Conservation (phyloP, 30 jellyfish, hydroid and myxozoan genomes). For the Aurelia aurita complex sp. Pacific region DNA sequence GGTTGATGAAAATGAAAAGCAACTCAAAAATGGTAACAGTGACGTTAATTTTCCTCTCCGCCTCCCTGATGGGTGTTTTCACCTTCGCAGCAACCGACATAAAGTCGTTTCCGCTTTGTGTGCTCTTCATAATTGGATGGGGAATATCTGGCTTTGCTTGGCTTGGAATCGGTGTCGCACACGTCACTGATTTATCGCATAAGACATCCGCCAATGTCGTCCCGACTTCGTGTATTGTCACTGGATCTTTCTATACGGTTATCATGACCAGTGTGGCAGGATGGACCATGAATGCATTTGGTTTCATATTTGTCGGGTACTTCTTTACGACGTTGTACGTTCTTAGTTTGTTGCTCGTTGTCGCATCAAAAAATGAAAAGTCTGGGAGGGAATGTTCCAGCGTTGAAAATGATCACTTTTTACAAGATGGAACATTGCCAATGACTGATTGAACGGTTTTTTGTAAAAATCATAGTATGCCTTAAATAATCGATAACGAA, state of each 20-base stretch:
- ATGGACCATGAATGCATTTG: slow-evolving; percentile 20
- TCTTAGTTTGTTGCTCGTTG: neutral
- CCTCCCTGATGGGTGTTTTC: slow-evolving; percentile 9
- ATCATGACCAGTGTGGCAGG: neutral
- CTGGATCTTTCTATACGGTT: slow-evolving; percentile 35
- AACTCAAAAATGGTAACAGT: neutral
- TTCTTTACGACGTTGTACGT: slow-evolving; percentile 23
- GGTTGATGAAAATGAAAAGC: neutral
- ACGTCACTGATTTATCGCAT: slow-evolving; percentile 12
- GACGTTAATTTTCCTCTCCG: neutral
- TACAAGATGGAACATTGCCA: too few species aligned
- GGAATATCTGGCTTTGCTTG: slow-evolving; percentile 38
- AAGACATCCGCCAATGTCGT: slow-evolving; percentile 17
- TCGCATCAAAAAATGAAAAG: neutral
- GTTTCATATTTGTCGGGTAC: slow-evolving; percentile 25
- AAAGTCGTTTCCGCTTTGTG: slow-evolving; percentile 6
- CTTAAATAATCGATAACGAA: too few species aligned
- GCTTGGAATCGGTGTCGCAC: slow-evolving; percentile 21
- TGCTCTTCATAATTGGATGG: slow-evolving; percentile 5
- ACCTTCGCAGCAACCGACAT: slow-evolving; percentile 10
- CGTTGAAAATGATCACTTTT: too few species aligned
- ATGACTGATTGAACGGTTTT: too few species aligned
- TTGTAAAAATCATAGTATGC: too few species aligned
- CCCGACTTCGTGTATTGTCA: slow-evolving; percentile 20
- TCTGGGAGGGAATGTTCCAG: too few species aligned